phyloP scores from a whole-genome alignment of 2,888 invertebrate genomes.

The Meghimatium bilineatum region DNA sequence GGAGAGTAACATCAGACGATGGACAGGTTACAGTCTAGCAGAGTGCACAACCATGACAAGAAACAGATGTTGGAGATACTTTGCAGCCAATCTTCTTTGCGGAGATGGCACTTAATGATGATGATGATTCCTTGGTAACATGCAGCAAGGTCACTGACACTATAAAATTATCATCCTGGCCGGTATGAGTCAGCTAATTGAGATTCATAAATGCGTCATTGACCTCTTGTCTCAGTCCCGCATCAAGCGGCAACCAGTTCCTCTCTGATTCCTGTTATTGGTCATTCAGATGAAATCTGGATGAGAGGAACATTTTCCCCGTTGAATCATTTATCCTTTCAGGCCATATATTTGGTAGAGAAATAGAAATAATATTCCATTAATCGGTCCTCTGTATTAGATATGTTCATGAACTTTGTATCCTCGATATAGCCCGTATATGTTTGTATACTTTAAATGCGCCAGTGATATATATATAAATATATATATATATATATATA shows the following conservation, averaged over 20 bases:
- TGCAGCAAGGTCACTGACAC: too few species aligned
- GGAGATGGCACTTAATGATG: too few species aligned
- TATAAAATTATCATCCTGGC: too few species aligned
- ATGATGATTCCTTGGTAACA: too few species aligned
- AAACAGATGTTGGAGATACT: too few species aligned
- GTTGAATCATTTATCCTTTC: background rate
- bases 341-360: background rate
- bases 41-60: too few species aligned
- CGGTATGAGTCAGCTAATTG: background rate
- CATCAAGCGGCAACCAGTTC: background rate
- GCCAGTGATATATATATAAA: too few species aligned
- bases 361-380: constrained; percentile 5
- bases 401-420: background rate
- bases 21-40: too few species aligned
- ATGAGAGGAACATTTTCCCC: background rate
- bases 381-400: background rate
- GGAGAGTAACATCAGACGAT: too few species aligned
- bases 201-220: background rate
- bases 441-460: too few species aligned
- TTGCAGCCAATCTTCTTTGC: too few species aligned
- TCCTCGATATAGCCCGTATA: background rate
- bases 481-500: too few species aligned
- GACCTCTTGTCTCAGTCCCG: background rate
- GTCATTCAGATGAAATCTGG: background rate
- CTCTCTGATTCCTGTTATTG: background rate